Percentiles rank a stretch among this genome's conserved stretches.
phyloP scores from a whole-genome alignment of 2,113 vertebrate species.

The Nycticorax nycticorax region DNA sequence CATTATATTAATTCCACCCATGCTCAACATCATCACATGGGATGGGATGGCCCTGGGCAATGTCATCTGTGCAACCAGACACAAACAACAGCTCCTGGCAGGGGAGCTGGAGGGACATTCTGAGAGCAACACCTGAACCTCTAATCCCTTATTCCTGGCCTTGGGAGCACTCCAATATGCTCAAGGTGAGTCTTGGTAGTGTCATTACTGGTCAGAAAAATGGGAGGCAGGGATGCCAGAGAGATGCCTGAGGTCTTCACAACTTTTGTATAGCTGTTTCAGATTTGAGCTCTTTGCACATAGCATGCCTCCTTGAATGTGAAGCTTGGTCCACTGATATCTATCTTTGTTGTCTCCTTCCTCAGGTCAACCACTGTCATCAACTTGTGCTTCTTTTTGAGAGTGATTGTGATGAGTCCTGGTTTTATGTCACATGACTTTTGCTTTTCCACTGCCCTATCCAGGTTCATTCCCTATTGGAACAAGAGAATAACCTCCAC shows the following conservation, averaged over 20 bases:
- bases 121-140: neutral
- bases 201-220: neutral
- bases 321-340: neutral
- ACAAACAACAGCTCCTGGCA: neutral
- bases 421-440: neutral
- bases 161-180: neutral
- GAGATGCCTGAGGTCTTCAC: neutral
- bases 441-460: neutral
- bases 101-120: neutral
- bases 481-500: neutral
- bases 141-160: neutral
- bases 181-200: neutral
- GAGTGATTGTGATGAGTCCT: neutral
- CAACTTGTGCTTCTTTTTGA: neutral
- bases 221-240: neutral
- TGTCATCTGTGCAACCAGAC: neutral
- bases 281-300: neutral
- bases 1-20: neutral
- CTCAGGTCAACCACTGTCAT: neutral
- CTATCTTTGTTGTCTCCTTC: neutral
- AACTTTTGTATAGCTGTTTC: neutral
- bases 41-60: neutral
- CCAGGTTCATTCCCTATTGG: neutral
- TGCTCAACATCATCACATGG: neutral
- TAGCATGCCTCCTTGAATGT: neutral